phyloP scores from a whole-genome alignment of 2,888 invertebrate genomes.

The Orchestes rusci region DNA sequence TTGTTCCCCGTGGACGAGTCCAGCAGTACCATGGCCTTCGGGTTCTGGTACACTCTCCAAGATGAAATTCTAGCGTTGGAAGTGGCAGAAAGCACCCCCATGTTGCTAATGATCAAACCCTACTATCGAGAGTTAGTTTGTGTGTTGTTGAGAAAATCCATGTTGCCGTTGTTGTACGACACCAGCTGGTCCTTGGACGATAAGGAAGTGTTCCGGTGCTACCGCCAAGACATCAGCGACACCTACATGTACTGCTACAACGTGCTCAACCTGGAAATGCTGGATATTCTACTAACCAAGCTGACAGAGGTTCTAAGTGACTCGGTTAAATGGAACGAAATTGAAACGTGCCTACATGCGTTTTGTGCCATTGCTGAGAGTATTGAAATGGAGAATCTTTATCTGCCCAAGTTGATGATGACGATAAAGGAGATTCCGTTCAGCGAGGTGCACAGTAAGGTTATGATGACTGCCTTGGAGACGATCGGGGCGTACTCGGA shows the following conservation, averaged over 20 bases:
- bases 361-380: slow-evolving; percentile 58
- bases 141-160: slow-evolving; percentile 71
- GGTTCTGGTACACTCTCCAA: slow-evolving; percentile 84
- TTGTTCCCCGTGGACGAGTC: slow-evolving; percentile 84
- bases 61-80: slow-evolving; percentile 56
- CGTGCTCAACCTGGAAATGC: slow-evolving; percentile 66
- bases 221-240: slow-evolving; percentile 41
- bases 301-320: slow-evolving; percentile 49
- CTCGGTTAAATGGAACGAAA: slow-evolving; percentile 48
- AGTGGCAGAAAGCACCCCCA: slow-evolving; percentile 43
- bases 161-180: slow-evolving; percentile 54
- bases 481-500: slow-evolving; percentile 78
- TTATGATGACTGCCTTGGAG: slow-evolving; percentile 67
- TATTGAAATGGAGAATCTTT: slow-evolving; percentile 50
- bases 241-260: slow-evolving; percentile 72
- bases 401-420: slow-evolving; percentile 54
- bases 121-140: slow-evolving; percentile 73
- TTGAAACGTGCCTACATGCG: slow-evolving; percentile 61
- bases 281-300: slow-evolving; percentile 61
- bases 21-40: slow-evolving; percentile 76
- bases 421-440: slow-evolving; percentile 58
- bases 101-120: slow-evolving; percentile 59
- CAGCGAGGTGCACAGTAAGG: slow-evolving; percentile 51
- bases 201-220: slow-evolving; percentile 74
- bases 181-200: slow-evolving; percentile 66